Conservation (phyloP, 2,888 invertebrate genomes). For the Amiota minor region DNA sequence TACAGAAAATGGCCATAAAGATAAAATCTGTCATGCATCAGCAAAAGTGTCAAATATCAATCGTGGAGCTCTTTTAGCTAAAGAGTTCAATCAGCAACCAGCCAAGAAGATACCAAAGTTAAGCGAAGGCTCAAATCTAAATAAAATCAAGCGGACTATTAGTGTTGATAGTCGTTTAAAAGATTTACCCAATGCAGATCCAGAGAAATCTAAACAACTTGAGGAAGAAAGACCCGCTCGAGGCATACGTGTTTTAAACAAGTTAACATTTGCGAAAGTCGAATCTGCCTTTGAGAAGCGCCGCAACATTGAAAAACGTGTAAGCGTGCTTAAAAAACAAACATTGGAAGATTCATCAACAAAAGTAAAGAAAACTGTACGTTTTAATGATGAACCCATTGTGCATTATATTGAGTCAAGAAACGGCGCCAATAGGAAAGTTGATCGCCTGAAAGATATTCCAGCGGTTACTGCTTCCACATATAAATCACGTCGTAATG, state of each 20-base stretch:
- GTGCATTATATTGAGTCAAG: constrained; percentile 60
- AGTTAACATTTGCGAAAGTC: constrained; percentile 65
- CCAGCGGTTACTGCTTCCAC: constrained; percentile 39
- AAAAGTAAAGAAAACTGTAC: constrained; percentile 49
- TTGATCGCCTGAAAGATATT: constrained; percentile 44
- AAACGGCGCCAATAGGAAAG: constrained; percentile 48
- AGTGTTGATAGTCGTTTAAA: constrained; percentile 50
- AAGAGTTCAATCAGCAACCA: constrained; percentile 46
- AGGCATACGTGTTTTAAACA: constrained; percentile 47
- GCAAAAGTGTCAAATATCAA: constrained; percentile 76
- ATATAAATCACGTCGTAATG: constrained; percentile 54
- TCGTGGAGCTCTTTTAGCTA: constrained; percentile 76
- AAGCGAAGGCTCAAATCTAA: background rate
- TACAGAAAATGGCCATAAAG: constrained; percentile 18
- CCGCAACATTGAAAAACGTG: constrained; percentile 8
- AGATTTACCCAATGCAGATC: constrained; percentile 39
- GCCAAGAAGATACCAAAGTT: constrained; percentile 44
- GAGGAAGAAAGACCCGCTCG: constrained; percentile 33
- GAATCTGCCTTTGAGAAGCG: constrained; percentile 52
- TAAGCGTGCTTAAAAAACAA: background rate
- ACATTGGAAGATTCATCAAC: background rate
- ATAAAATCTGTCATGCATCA: constrained; percentile 70
- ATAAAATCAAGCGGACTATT: constrained; percentile 27
- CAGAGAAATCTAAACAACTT: no score
- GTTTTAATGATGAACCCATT: constrained; percentile 50